Conservation (phyloP, 2,797 vertebrate species). For the Dallia pectoralis region DNA sequence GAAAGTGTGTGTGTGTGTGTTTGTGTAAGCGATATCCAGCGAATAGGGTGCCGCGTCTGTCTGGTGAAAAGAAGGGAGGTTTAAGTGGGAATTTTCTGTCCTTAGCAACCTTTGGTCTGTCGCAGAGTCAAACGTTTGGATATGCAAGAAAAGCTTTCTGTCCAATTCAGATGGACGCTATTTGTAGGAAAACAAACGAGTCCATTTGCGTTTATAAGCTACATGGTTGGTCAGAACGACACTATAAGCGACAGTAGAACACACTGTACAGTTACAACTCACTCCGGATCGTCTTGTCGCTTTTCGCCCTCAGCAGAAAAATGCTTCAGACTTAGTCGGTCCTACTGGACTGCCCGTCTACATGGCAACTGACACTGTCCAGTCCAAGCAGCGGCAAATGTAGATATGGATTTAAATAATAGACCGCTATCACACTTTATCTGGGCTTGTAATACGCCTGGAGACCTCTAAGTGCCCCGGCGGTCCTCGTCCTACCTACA, state of each 20-base stretch:
- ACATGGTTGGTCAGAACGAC: conserved; percentile 8
- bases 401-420: background rate
- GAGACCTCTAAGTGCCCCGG: background rate
- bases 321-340: background rate
- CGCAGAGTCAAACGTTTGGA: conserved; percentile 54
- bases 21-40: conserved; percentile 57
- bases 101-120: conserved; percentile 68
- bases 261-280: background rate
- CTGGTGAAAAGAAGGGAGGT: conserved; percentile 53
- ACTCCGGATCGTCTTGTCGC: background rate
- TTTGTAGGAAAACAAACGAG: conserved; percentile 54
- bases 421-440: background rate
- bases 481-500: too few relatives aligned
- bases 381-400: background rate
- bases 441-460: background rate
- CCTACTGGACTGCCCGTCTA: background rate
- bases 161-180: conserved; percentile 52
- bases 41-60: conserved; percentile 70
- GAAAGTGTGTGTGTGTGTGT: conserved; percentile 28
- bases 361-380: background rate
- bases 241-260: background rate
- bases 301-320: background rate
- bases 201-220: conserved; percentile 45
- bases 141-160: conserved; percentile 38
- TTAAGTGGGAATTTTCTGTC: conserved; percentile 74